Base-by-base conservation (phyloP, 92 coral and sea anemone genomes). In the Hydrozoanthus gracilis region DNA sequence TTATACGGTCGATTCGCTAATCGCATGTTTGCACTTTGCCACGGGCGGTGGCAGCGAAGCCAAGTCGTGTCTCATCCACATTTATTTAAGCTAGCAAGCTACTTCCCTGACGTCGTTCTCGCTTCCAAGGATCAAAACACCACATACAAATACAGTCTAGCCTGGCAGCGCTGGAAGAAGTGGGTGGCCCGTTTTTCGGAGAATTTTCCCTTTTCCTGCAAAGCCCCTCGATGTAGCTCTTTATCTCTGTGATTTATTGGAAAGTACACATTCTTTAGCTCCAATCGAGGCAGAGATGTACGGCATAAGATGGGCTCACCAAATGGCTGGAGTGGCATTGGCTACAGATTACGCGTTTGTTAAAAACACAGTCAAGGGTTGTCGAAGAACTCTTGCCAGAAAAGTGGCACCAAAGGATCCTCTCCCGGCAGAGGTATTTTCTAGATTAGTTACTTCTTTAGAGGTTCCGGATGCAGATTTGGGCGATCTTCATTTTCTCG, bases 231-330 rank as follows among this genome's bases (percentile, higher is more conserved):
- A 72, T 17, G 77, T 44, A 72, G 77, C 77, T 55, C 46, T 44
- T 39, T 35, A 71, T 39, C 75, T 73, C 1, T 47, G 78, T 47
- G 27, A 73, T 46, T 7, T 75, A 5, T 50, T 75, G 79, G 79
- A 75, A 13, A 75, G 8, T 45, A 45, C 64, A 8, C 51, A 47
- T 46, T 73, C 78, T 35, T 47, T 13, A 47, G 56, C 78, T 73
- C 58, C 78, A 73, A 73, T 73, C 44, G 78, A 73, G 78, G 60
- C 78, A 73, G 66, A 69, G 66, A 50, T 48, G 27, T 65, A 77
- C 20, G 77, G 84, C 64, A 76, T 76, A 71, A 79, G 84, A 20
- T 77, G 89, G 89, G 89, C 84, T 5, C 89, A 77, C 65, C 77
- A 54, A 27, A 67, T 45, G 62, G 83, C 83, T 4, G 77, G 47